Conservation (phyloP, 2,113 vertebrate species). For the Procapra przewalskii region DNA sequence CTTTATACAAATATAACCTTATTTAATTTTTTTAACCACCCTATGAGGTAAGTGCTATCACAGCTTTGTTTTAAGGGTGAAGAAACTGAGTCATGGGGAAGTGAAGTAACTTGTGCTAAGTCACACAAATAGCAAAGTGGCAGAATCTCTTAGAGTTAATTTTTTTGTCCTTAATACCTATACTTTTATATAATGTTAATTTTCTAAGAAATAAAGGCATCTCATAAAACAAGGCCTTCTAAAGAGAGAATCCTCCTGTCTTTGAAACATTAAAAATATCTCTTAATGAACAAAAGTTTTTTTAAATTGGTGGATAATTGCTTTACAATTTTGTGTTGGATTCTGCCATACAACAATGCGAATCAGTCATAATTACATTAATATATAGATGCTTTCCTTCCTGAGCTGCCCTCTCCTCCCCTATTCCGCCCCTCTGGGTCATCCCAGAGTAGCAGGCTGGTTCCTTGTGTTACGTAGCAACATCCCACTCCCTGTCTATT, state of each 20-base stretch:
- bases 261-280: constrained; percentile 14
- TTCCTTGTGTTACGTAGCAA: background rate
- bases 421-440: background rate
- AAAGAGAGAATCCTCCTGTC: background rate
- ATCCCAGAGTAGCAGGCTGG: background rate
- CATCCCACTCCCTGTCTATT: background rate
- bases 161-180: background rate
- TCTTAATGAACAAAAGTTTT: constrained; percentile 3
- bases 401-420: background rate
- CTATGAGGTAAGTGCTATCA: background rate
- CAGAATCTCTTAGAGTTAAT: background rate
- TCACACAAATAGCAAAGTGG: constrained; percentile 20
- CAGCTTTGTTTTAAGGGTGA: background rate
- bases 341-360: background rate
- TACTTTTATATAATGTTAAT: background rate
- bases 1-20: background rate
- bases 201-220: background rate
- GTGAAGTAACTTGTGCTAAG: background rate
- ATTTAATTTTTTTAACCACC: background rate
- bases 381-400: background rate
- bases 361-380: background rate
- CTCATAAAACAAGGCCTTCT: constrained; percentile 19
- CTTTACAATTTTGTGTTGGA: background rate
- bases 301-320: background rate
- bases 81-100: background rate